Conservation (phyloP, 2,797 vertebrate species). For the Manis javanica region DNA sequence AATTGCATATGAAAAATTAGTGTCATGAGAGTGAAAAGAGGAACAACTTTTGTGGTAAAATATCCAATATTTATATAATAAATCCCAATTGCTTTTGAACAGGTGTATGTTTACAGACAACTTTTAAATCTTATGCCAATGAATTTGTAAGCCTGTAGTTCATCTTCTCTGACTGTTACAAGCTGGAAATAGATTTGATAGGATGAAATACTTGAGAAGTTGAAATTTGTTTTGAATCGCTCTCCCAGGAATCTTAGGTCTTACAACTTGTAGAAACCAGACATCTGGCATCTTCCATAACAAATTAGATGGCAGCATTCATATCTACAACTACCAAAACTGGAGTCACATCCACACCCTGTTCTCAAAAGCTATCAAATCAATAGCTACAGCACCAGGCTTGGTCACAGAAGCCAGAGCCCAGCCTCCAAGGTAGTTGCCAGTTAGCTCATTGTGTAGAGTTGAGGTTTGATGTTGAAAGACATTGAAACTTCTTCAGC, state of each 20-base stretch:
- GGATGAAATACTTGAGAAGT: not conserved
- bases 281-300: not conserved
- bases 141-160: not conserved
- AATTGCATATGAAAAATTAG: no score
- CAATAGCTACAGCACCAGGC: not conserved
- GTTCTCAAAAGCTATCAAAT: not conserved
- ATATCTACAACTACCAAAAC: no score
- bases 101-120: not conserved
- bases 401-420: not conserved
- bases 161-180: not conserved
- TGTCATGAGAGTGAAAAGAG: constrained; percentile 27
- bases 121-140: constrained; percentile 54
- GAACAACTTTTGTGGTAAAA: not conserved
- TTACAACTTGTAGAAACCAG: not conserved
- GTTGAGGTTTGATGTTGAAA: not conserved
- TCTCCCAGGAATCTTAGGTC: not conserved
- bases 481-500: not conserved
- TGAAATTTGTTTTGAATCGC: not conserved
- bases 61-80: constrained; percentile 53
- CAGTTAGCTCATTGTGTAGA: not conserved
- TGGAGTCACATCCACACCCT: not conserved
- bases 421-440: not conserved
- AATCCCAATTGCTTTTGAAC: constrained; percentile 42
- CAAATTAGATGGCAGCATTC: not conserved
- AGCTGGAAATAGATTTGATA: not conserved